Base-by-base conservation (phyloP, 2,113 vertebrate genomes). In the Leucoraja erinaceus region DNA sequence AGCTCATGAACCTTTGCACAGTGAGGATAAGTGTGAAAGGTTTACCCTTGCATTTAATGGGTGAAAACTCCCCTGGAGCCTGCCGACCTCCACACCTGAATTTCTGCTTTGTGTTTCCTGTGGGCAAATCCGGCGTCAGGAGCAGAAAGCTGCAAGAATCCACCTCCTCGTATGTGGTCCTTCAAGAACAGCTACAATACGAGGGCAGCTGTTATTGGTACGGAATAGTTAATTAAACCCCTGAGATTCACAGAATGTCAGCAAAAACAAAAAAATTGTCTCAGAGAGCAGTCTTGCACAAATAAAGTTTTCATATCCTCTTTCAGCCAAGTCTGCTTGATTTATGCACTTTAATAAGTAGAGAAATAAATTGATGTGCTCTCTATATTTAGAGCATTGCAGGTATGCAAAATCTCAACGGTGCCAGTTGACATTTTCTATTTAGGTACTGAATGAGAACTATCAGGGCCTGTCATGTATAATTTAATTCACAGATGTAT, bases 401-500 rank as follows among this genome's bases (percentile, higher is more conserved):
- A 72, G 90, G 66, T 91, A 74, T 91, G 66, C 54, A 91, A 91
- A 72, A 31, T 54, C 90, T 28, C 33, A 25, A 20, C 20, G 20
- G 18, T 25, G 18, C 90, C 83, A 93, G 83, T 91, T 90, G 93
- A 76, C 88, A 76, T 70, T 90, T 72, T 76, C 84, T 93, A 90
- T 86, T 93, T 90, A 90, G 93, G 93, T 33, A 56, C 93, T 93
- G 94, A 95, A 94, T 93, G 93, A 94, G 93, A 93, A 86, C 94
- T 94, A 95, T 95, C 94, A 94, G 90, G 93, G 93, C 31, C 83
- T 93, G 93, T 93, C 78, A 54, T 59, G 68, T 93, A 93, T 94
- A 91, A 93, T 94, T 93, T 93, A 79, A 93, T 94, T 93, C 93
- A 88, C 66, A 93, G 94, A 93, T 93, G 77, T 68, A 93, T 56